Evolutionary conservation across 2,888 invertebrate species (phyloP).

Genomic region (Anoncus sp.): DNA sequence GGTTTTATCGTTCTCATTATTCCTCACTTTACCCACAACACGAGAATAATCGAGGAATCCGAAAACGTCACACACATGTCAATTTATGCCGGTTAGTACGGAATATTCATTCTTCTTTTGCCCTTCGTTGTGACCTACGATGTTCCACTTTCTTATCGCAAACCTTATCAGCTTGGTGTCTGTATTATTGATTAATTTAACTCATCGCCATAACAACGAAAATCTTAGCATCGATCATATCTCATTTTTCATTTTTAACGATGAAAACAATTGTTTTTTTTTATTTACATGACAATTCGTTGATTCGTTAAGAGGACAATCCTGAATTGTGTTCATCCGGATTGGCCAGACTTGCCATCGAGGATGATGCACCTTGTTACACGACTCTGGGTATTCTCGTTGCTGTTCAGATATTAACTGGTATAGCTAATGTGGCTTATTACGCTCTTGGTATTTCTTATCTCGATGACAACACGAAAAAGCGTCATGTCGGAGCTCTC

Average conservation of each 20-base stretch:
- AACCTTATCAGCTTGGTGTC: conserved; percentile 37
- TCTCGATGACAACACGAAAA: conserved; percentile 86
- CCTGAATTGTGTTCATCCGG: conserved; percentile 71
- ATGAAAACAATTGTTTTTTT: conserved; percentile 2
- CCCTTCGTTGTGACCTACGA: not conserved
- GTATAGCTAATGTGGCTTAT: conserved; percentile 84
- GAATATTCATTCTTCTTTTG: not conserved
- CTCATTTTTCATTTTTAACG: conserved; percentile 13
- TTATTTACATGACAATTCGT: no score
- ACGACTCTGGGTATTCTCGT: conserved; percentile 83
- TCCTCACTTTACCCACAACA: conserved; percentile 84
- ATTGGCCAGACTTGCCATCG: conserved; percentile 67
- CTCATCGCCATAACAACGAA: not conserved
- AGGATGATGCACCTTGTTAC: conserved; percentile 74
- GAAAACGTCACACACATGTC: conserved; percentile 71
- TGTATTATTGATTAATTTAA: conserved; percentile 31
- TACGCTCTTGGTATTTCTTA: conserved; percentile 86
- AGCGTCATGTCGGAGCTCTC: conserved; percentile 83
- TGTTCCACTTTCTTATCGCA: conserved; percentile 48
- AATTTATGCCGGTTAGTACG: conserved; percentile 75
- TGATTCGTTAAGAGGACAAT: conserved; percentile 72
- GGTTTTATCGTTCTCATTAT: conserved; percentile 84
- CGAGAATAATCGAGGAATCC: conserved; percentile 70
- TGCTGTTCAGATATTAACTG: conserved; percentile 83
- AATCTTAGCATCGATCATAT: conserved; percentile 19